phyloP scores from a whole-genome alignment of 2,113 vertebrate species.

The Aspidoscelis tigris region DNA sequence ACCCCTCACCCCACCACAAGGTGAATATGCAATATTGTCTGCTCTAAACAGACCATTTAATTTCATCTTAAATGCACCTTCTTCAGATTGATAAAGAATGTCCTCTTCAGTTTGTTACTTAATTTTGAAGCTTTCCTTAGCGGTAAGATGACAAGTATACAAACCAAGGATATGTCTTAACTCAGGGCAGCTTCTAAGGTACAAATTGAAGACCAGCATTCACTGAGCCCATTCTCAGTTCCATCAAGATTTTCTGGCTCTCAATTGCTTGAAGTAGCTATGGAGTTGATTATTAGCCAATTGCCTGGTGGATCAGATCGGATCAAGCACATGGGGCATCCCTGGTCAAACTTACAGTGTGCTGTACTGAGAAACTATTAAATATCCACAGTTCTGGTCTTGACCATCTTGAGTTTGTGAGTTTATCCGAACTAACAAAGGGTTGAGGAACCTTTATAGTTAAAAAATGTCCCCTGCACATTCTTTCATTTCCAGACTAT shows the following conservation, averaged over 20 bases:
- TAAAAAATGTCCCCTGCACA: constrained; percentile 38
- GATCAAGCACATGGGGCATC: neutral
- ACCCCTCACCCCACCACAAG: constrained; percentile 95
- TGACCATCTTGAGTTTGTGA: neutral
- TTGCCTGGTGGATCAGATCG: too few species aligned
- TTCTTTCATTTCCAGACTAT: constrained; percentile 80
- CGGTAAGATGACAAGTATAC: neutral
- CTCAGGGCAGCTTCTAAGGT: too few species aligned
- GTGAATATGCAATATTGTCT: constrained; percentile 70
- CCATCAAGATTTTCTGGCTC: too few species aligned
- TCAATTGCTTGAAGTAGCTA: too few species aligned
- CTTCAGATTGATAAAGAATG: too few species aligned
- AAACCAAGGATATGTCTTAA: neutral
- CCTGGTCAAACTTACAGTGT: neutral
- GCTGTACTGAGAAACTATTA: neutral
- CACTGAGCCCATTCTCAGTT: too few species aligned
- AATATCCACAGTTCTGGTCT: neutral
- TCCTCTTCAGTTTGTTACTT: neutral
- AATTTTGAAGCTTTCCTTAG: neutral
- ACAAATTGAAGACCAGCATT: too few species aligned
- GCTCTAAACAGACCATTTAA: neutral
- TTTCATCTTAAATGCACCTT: too few species aligned
- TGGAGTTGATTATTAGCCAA: too few species aligned
- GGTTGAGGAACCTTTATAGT: neutral
- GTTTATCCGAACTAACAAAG: neutral